A percentile compares a stretch with the other conserved stretches of the same genome.
Conservation (phyloP, 2,113 vertebrate species). For the Monopterus albus region DNA sequence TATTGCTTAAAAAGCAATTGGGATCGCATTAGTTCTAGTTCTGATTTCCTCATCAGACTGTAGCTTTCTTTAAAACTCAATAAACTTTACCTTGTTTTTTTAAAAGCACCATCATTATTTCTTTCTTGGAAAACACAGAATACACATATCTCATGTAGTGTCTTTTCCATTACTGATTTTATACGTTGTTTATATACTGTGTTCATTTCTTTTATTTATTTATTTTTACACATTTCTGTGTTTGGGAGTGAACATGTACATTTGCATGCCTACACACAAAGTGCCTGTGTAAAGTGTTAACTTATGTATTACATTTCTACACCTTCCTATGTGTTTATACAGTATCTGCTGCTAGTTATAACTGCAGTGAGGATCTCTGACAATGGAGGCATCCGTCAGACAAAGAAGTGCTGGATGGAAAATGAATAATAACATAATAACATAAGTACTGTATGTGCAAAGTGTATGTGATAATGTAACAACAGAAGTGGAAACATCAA, state of each 20-base stretch:
- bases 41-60: background rate
- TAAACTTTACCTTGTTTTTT: too few species aligned
- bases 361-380: constrained; percentile 21
- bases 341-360: constrained; percentile 15
- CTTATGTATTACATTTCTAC: background rate
- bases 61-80: background rate
- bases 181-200: background rate
- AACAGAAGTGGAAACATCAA: constrained; percentile 35
- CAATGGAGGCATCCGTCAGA: constrained; percentile 31
- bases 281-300: background rate
- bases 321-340: background rate
- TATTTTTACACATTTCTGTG: background rate
- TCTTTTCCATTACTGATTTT: too few species aligned
- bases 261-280: background rate
- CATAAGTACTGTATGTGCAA: constrained; percentile 1
- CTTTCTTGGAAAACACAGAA: too few species aligned
- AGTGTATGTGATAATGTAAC: constrained; percentile 44
- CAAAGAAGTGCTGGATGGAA: constrained; percentile 27
- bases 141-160: too few species aligned
- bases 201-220: background rate
- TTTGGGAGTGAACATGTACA: too few species aligned
- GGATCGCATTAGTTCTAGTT: too few species aligned
- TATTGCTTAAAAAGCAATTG: too few species aligned
- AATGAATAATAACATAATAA: constrained; percentile 54
- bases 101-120: too few species aligned